Conservation (phyloP, 2,797 vertebrate species). For the Naso thynnoides region DNA sequence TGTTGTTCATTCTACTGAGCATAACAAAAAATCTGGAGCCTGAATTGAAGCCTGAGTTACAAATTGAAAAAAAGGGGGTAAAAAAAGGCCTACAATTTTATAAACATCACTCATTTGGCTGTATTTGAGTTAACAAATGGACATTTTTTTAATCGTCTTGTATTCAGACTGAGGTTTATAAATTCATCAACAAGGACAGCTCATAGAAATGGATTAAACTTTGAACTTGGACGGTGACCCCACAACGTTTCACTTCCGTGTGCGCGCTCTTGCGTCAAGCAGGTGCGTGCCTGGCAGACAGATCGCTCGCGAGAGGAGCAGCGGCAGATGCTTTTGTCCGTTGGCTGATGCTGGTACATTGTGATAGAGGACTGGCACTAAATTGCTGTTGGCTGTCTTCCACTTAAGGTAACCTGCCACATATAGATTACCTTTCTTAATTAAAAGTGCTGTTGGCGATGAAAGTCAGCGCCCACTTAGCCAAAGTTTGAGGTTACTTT, state of each 20-base stretch:
- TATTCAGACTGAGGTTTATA: too few relatives aligned
- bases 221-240: not conserved
- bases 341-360: fast-evolving
- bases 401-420: too few relatives aligned
- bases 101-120: too few relatives aligned
- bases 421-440: not conserved
- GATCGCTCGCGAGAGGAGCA: fast-evolving
- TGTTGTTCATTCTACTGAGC: too few relatives aligned
- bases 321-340: not conserved
- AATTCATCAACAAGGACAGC: not conserved
- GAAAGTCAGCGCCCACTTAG: not conserved
- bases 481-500: not conserved
- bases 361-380: fast-evolving
- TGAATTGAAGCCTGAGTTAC: too few relatives aligned
- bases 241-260: not conserved
- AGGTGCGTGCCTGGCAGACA: not conserved
- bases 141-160: too few relatives aligned
- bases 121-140: too few relatives aligned
- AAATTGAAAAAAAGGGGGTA: too few relatives aligned
- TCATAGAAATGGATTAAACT: too few relatives aligned
- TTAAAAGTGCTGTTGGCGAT: fast-evolving
- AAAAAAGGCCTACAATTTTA: too few relatives aligned
- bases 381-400: fast-evolving
- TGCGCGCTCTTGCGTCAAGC: not conserved
- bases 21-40: too few relatives aligned